phyloP scores from a whole-genome alignment of 2,888 invertebrate genomes.

The Tineola bisselliella region DNA sequence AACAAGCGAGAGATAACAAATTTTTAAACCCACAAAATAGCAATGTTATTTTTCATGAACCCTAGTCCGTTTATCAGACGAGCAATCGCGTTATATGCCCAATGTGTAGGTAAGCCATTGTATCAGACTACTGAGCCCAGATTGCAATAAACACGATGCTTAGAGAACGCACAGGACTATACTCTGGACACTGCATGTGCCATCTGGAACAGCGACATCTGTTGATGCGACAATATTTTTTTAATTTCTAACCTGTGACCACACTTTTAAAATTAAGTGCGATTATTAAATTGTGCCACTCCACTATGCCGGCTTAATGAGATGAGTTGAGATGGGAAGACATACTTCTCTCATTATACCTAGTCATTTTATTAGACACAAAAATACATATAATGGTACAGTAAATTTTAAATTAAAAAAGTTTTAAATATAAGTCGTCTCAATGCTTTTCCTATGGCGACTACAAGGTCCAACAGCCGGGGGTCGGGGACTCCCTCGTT shows the following conservation, averaged over 20 bases:
- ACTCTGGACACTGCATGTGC: constrained; percentile 54
- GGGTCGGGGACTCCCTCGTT: constrained; percentile 47
- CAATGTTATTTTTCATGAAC: neutral
- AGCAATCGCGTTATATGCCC: neutral
- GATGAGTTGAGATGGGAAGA: too few species aligned
- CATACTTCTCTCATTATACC: too few species aligned
- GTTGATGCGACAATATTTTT: constrained; percentile 23
- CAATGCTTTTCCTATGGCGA: neutral
- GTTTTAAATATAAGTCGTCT: neutral
- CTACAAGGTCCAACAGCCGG: constrained; percentile 4
- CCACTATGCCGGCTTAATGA: too few species aligned
- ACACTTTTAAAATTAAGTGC: too few species aligned
- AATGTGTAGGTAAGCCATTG: constrained; percentile 9
- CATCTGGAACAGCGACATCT: constrained; percentile 23
- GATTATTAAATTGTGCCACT: too few species aligned
- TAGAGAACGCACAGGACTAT: constrained; percentile 42
- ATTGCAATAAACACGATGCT: constrained; percentile 61
- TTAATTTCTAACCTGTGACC: too few species aligned
- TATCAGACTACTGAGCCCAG: constrained; percentile 26
- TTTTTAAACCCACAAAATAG: neutral
- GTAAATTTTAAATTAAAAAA: too few species aligned
- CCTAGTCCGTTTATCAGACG: neutral
- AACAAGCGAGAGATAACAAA: too few species aligned
- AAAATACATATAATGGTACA: too few species aligned
- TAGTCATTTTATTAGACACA: too few species aligned